Evolutionary conservation across 2,888 invertebrate genomes (phyloP).

Genomic region (Sinhomidia bicolor): DNA sequence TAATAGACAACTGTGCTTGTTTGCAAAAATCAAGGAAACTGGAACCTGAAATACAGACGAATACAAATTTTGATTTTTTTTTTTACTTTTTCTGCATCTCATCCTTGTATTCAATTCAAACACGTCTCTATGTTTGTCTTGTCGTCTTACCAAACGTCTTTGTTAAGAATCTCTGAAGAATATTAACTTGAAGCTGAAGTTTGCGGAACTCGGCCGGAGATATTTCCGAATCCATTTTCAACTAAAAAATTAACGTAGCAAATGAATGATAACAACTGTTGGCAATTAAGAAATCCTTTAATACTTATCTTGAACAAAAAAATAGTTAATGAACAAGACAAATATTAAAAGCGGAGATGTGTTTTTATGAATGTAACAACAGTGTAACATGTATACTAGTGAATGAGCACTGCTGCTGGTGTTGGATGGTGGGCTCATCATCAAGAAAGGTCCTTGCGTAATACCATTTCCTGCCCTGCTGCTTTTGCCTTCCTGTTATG

Average conservation of each 20-base stretch:
- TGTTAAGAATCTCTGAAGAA: slow-evolving; percentile 57
- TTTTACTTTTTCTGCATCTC: too few species aligned
- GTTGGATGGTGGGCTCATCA: neutral
- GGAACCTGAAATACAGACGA: slow-evolving; percentile 59
- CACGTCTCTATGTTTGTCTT: too few species aligned
- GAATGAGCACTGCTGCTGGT: neutral
- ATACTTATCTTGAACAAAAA: too few species aligned
- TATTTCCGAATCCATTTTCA: slow-evolving; percentile 50
- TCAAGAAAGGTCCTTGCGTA: slow-evolving; percentile 60
- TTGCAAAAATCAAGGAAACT: slow-evolving; percentile 66
- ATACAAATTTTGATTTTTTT: too few species aligned
- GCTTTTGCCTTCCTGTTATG: slow-evolving; percentile 35
- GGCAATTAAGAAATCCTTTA: too few species aligned
- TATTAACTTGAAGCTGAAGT: slow-evolving; percentile 63
- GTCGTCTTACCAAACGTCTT: slow-evolving; percentile 62
- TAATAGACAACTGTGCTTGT: slow-evolving; percentile 39
- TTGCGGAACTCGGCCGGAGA: slow-evolving; percentile 63
- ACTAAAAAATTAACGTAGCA: too few species aligned
- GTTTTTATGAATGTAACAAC: neutral
- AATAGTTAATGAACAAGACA: too few species aligned
- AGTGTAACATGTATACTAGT: neutral
- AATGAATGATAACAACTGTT: neutral
- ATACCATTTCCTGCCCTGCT: slow-evolving; percentile 53
- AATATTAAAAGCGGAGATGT: too few species aligned
- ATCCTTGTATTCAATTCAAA: neutral